Evolutionary conservation across 2,888 invertebrate species (phyloP).

Genomic region (Blera fallax): DNA sequence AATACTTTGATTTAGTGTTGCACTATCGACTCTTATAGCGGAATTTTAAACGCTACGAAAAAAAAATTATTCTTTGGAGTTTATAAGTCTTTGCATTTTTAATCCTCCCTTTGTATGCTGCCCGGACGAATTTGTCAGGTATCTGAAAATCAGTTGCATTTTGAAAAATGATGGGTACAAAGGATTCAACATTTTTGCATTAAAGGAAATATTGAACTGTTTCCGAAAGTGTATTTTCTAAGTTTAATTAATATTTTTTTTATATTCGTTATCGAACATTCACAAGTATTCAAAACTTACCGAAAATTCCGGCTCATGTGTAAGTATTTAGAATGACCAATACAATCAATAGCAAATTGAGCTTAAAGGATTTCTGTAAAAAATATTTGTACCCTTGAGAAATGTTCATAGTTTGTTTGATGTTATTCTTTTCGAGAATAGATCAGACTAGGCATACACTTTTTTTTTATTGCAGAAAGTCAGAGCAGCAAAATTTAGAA

Average conservation of each 20-base stretch:
- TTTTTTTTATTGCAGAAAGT: slow-evolving; percentile 25
- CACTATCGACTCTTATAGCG: slow-evolving; percentile 75
- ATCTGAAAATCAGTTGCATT: slow-evolving; percentile 82
- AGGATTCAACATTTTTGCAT: slow-evolving; percentile 69
- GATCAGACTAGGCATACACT: slow-evolving; percentile 66
- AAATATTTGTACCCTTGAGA: slow-evolving; percentile 87
- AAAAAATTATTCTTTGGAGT: slow-evolving; percentile 58
- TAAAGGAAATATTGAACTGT: slow-evolving; percentile 64
- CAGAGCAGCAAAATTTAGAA: slow-evolving; percentile 52
- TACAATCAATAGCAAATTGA: slow-evolving; percentile 82
- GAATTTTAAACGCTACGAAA: slow-evolving; percentile 58
- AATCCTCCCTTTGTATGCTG: slow-evolving; percentile 75
- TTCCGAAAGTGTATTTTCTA: slow-evolving; percentile 69
- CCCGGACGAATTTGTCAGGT: slow-evolving; percentile 80
- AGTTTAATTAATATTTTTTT: slow-evolving; percentile 74
- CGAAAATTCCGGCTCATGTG: slow-evolving; percentile 81
- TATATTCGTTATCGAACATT: slow-evolving; percentile 75
- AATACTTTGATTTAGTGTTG: slow-evolving; percentile 73
- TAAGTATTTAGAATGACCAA: slow-evolving; percentile 81
- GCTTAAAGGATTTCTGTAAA: slow-evolving; percentile 86
- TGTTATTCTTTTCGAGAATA: slow-evolving; percentile 69
- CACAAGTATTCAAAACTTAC: slow-evolving; percentile 80
- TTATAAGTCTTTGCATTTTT: slow-evolving; percentile 56
- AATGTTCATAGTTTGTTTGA: slow-evolving; percentile 76
- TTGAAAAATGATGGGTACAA: slow-evolving; percentile 75